A percentile compares a stretch with the other conserved stretches of the same genome.
Conservation (phyloP, 2,797 vertebrate genomes). For the Caiman crocodilus region DNA sequence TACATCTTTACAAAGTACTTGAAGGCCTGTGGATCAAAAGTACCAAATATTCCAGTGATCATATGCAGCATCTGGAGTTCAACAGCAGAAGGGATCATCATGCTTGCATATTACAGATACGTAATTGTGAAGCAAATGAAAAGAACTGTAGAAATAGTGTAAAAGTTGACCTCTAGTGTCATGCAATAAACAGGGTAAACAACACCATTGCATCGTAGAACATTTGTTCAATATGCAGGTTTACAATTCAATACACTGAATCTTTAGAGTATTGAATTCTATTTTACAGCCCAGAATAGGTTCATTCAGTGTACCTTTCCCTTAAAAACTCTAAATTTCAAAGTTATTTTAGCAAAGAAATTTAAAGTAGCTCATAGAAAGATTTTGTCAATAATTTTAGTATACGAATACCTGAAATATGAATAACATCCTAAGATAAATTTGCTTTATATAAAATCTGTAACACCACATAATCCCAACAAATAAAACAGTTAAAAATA, state of each 20-base stretch:
- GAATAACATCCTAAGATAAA: background rate
- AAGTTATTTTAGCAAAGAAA: background rate
- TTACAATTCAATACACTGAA: background rate
- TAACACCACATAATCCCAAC: background rate
- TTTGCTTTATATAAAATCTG: background rate
- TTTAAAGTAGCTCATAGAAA: background rate
- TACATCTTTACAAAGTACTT: background rate
- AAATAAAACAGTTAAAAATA: constrained; percentile 24
- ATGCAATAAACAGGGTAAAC: background rate
- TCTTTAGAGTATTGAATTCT: background rate
- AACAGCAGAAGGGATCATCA: background rate
- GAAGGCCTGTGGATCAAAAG: background rate
- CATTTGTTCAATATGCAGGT: background rate
- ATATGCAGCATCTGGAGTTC: background rate
- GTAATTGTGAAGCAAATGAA: background rate
- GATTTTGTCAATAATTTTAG: background rate
- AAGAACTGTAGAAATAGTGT: background rate
- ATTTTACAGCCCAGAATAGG: background rate
- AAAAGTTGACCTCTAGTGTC: background rate
- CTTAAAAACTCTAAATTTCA: background rate
- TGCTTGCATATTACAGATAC: background rate
- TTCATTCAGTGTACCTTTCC: background rate
- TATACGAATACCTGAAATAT: background rate
- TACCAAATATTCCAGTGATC: background rate
- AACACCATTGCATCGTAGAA: background rate